A percentile compares a stretch with the other conserved stretches of the same genome.
Evolutionary conservation across 2,888 invertebrate species (phyloP).

Genomic region (Campopleginae sp.): DNA sequence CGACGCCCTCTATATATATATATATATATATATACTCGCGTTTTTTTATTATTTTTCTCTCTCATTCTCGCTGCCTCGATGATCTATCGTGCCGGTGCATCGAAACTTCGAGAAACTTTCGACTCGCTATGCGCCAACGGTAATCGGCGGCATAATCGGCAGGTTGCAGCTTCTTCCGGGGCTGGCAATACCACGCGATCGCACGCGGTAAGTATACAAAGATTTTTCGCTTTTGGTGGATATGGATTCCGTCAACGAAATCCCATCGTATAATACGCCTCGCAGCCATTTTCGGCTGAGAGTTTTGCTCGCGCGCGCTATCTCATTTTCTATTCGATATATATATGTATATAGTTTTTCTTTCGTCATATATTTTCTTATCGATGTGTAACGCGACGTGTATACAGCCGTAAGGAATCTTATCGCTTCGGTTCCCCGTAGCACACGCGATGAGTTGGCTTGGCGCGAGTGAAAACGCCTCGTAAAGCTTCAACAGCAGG

Average conservation of each 20-base stretch:
- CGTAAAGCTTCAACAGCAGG: neutral
- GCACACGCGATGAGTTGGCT: neutral
- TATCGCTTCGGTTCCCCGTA: conserved; percentile 48
- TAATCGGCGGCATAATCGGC: too few species aligned
- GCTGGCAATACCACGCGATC: neutral
- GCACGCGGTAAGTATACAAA: neutral
- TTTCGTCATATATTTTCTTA: conserved; percentile 40
- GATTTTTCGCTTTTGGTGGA: neutral
- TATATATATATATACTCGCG: too few species aligned
- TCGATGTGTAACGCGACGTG: conserved; percentile 61
- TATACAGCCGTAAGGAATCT: conserved; percentile 51
- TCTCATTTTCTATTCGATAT: neutral
- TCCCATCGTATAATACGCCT: too few species aligned
- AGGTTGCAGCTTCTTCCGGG: too few species aligned
- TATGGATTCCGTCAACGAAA: too few species aligned
- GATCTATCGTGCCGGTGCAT: neutral
- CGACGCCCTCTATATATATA: too few species aligned
- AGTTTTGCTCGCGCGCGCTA: neutral
- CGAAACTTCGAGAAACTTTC: neutral
- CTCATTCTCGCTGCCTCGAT: neutral
- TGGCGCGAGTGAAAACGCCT: neutral
- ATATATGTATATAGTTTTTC: too few species aligned
- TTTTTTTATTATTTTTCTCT: neutral
- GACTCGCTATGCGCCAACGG: too few species aligned
- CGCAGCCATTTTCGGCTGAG: neutral